Percentiles rank a stretch among this genome's conserved stretches.
These are phyloP conservation scores for Brevipalpus yothersi DNA, from an alignment of 1,140 invertebrate species.

Conservation along the genomic window DNA sequence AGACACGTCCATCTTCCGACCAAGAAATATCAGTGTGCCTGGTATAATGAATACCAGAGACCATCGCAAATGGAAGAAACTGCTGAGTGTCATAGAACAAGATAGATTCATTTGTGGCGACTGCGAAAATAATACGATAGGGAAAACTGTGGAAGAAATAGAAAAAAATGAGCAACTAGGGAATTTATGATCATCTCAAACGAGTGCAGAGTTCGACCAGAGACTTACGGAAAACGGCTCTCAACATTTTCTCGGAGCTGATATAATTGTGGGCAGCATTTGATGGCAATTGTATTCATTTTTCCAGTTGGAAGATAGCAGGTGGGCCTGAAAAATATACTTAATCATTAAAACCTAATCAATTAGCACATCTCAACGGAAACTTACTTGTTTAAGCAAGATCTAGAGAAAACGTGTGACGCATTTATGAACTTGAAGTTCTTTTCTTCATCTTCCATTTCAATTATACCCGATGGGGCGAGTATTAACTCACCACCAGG, in stretches of 20 bases:
- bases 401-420: conserved; percentile 53
- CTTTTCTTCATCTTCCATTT: neutral
- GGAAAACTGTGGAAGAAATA: conserved; percentile 31
- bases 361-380: conserved; percentile 1
- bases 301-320: conserved; percentile 48
- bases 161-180: neutral
- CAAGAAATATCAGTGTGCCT: conserved; percentile 71
- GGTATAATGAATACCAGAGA: conserved; percentile 81
- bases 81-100: conserved; percentile 81
- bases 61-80: conserved; percentile 46
- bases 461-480: conserved; percentile 30
- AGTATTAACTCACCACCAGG: conserved; percentile 67
- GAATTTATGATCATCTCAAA: neutral
- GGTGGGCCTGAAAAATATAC: conserved; percentile 36
- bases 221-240: conserved; percentile 7
- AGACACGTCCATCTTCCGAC: conserved; percentile 53
- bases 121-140: conserved; percentile 65
- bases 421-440: conserved; percentile 29
- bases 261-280: conserved; percentile 54
- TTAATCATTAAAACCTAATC: no score
- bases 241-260: conserved; percentile 23
- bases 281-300: conserved; percentile 47
- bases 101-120: conserved; percentile 61
- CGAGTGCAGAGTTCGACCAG: neutral
- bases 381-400: conserved; percentile 32